Conservation (phyloP, 2,113 vertebrate species). For the Pangasianodon gigas region DNA sequence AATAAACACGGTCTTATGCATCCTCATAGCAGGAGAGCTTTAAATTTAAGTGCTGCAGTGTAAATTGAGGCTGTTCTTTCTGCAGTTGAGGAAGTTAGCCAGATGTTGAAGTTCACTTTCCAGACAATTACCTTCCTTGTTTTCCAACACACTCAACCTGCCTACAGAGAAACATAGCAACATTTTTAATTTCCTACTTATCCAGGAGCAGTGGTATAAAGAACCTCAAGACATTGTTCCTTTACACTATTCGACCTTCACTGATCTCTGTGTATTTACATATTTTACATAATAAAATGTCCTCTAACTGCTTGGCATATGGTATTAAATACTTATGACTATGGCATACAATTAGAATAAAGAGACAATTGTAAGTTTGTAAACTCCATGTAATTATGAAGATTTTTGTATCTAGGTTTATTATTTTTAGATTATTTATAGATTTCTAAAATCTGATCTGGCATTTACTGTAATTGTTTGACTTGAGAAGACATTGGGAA, state of each 20-base stretch:
- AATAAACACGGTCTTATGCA: neutral
- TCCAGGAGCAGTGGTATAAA: neutral
- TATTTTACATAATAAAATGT: conserved; percentile 12
- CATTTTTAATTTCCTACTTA: neutral
- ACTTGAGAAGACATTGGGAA: neutral
- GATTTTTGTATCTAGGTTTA: neutral
- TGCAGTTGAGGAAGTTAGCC: conserved; percentile 13
- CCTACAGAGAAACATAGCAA: neutral
- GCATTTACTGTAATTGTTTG: neutral
- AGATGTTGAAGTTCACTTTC: conserved; percentile 39
- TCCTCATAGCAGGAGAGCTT: conserved; percentile 9
- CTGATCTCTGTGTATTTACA: neutral
- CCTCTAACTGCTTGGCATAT: neutral
- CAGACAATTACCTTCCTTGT: conserved; percentile 38
- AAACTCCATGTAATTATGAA: neutral
- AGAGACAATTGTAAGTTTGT: neutral
- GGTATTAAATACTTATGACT: neutral
- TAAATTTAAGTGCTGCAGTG: conserved; percentile 16
- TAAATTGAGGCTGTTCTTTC: neutral
- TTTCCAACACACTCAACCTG: conserved; percentile 9
- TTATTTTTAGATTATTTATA: neutral
- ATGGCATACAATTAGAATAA: neutral
- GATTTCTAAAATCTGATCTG: neutral
- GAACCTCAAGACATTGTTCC: neutral
- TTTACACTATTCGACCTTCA: conserved; percentile 20